Evolutionary conservation across 1,140 invertebrate species (phyloP).

Genomic region (Oreohelix idahoensis): DNA sequence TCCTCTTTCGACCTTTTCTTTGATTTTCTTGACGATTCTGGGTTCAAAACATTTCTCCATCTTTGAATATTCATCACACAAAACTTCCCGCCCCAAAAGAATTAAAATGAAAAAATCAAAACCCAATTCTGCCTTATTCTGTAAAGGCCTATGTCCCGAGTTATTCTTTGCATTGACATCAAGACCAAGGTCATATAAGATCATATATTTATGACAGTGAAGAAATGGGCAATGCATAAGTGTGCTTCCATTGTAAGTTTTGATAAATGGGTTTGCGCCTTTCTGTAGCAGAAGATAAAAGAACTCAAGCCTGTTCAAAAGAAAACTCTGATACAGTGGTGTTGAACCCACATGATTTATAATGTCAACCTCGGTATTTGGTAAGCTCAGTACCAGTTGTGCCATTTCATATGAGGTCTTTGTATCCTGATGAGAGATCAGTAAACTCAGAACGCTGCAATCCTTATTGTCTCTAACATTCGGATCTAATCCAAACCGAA

Average conservation of each 20-base stretch:
- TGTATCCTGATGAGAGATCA: constrained; percentile 26
- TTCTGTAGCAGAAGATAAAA: constrained; percentile 21
- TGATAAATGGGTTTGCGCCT: constrained; percentile 26
- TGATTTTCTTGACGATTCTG: not conserved
- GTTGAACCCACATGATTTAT: not conserved
- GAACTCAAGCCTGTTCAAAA: constrained; percentile 19
- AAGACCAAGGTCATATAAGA: constrained; percentile 32
- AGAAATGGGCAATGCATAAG: constrained; percentile 37
- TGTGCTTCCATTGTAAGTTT: constrained; percentile 15
- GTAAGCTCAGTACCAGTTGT: constrained; percentile 8
- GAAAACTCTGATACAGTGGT: constrained; percentile 17
- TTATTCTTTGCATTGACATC: constrained; percentile 28
- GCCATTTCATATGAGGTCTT: constrained; percentile 5
- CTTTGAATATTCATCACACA: constrained; percentile 16
- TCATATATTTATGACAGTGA: constrained; percentile 21
- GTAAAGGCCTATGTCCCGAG: constrained; percentile 7
- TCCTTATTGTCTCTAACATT: constrained; percentile 27
- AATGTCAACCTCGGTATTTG: constrained; percentile 26
- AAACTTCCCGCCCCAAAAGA: constrained; percentile 23
- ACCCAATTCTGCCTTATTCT: constrained; percentile 25
- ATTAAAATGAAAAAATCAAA: constrained; percentile 38
- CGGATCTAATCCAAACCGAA: constrained; percentile 12
- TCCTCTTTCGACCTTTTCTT: constrained; percentile 12
- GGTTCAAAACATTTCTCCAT: constrained; percentile 32
- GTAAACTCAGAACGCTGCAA: constrained; percentile 22